phyloP scores from a whole-genome alignment of 2,113 vertebrate species.

The Bufo bufo region DNA sequence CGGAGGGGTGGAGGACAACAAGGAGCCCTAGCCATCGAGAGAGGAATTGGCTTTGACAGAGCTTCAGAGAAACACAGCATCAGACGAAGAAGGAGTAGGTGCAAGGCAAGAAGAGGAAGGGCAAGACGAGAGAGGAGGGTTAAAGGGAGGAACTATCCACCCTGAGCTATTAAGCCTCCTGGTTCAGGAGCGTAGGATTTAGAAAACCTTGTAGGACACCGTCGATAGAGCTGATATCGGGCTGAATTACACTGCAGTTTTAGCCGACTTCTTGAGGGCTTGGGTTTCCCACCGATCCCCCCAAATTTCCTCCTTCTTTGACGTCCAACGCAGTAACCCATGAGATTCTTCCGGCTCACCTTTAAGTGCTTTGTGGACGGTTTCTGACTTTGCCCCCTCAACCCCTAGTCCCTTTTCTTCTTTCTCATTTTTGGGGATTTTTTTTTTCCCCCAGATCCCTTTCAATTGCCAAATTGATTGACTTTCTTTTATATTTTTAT shows the following conservation, averaged over 20 bases:
- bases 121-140: conserved; percentile 54
- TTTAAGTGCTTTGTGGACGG: conserved; percentile 88
- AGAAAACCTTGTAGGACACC: conserved; percentile 60
- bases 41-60: conserved; percentile 16
- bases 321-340: conserved; percentile 60
- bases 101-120: conserved; percentile 17
- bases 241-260: conserved; percentile 5
- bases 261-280: background rate
- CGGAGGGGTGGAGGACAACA: conserved; percentile 11
- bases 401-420: background rate
- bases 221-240: conserved; percentile 5
- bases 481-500: background rate
- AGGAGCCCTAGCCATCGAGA: background rate
- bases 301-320: conserved; percentile 29
- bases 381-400: conserved; percentile 72
- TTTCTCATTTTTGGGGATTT: background rate
- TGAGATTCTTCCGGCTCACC: conserved; percentile 88
- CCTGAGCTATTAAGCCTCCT: conserved; percentile 62
- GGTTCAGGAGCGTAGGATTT: conserved; percentile 56
- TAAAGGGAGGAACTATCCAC: conserved; percentile 63
- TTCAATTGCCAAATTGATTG: conserved; percentile 30
- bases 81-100: conserved; percentile 41
- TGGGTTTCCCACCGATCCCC: conserved; percentile 3
- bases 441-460: background rate
- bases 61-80: background rate